Conservation (phyloP, 1,140 invertebrate genomes). For the Tetramorium parvispinum region DNA sequence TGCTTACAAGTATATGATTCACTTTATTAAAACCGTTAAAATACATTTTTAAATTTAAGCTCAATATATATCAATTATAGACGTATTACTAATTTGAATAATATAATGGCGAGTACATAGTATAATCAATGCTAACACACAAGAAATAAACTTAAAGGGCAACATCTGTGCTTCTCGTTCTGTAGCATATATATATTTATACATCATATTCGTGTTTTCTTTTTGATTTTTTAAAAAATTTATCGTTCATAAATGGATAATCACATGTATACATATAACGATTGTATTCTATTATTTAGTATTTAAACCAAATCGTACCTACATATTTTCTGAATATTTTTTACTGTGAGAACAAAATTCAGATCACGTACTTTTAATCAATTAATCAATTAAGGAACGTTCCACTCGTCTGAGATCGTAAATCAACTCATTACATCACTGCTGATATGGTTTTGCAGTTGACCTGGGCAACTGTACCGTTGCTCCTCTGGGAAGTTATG, state of each 20-base stretch:
- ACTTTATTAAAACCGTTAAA: not conserved
- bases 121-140: not conserved
- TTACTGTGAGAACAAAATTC: not conserved
- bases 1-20: not conserved
- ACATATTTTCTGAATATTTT: not conserved
- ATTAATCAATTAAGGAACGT: not conserved
- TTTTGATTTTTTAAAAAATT: not conserved
- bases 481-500: constrained; percentile 89
- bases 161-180: not conserved
- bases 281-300: not conserved
- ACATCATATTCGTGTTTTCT: too few relatives aligned
- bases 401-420: not conserved
- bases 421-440: constrained; percentile 56
- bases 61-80: not conserved
- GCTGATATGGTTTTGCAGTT: constrained; percentile 46
- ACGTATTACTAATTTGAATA: not conserved
- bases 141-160: not conserved
- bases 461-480: constrained; percentile 80
- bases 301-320: not conserved
- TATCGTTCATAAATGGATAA: not conserved
- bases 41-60: not conserved
- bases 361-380: not conserved
- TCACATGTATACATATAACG: not conserved
- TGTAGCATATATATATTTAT: not conserved
- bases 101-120: not conserved